Percentiles rank a stretch among this genome's conserved stretches.
phyloP scores from a whole-genome alignment of 1,140 invertebrate species.

The Archegozetes longisetosus region DNA sequence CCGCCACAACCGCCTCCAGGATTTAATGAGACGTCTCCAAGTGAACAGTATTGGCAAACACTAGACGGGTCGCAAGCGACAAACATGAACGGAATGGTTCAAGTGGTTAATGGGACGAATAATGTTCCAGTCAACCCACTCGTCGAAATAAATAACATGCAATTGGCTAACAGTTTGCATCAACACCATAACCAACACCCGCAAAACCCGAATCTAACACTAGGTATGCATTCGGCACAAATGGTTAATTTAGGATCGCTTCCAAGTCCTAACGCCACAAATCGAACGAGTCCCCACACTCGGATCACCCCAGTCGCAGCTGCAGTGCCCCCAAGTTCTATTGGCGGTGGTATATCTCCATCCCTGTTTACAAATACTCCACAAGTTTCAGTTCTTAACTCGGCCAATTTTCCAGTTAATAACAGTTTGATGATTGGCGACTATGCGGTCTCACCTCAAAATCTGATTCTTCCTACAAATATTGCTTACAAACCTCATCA shows the following conservation, averaged over 20 bases:
- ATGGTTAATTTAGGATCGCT: conserved; percentile 5
- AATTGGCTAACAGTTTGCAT: not conserved
- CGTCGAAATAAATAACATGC: not conserved
- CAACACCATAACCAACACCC: not conserved
- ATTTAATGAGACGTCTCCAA: conserved; percentile 69
- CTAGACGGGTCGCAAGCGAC: conserved; percentile 45
- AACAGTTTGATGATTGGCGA: conserved; percentile 62
- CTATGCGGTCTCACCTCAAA: conserved; percentile 34
- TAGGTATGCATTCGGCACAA: not conserved
- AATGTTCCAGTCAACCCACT: no score
- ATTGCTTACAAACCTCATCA: no score
- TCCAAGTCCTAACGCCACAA: not conserved
- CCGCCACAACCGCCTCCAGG: conserved; percentile 49
- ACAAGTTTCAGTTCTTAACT: conserved; percentile 27
- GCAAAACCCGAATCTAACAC: not conserved
- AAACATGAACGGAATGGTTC: not conserved
- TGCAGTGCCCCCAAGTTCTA: conserved; percentile 46
- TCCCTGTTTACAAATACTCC: conserved; percentile 38
- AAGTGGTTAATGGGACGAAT: not conserved
- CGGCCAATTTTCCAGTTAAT: conserved; percentile 48
- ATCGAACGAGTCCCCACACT: conserved; percentile 24
- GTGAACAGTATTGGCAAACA: conserved; percentile 74
- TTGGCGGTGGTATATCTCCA: conserved; percentile 53
- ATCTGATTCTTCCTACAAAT: not conserved
- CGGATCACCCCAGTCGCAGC: conserved; percentile 38